Conservation (phyloP, 2,113 vertebrate genomes). For the Sinocyclocheilus grahami region DNA sequence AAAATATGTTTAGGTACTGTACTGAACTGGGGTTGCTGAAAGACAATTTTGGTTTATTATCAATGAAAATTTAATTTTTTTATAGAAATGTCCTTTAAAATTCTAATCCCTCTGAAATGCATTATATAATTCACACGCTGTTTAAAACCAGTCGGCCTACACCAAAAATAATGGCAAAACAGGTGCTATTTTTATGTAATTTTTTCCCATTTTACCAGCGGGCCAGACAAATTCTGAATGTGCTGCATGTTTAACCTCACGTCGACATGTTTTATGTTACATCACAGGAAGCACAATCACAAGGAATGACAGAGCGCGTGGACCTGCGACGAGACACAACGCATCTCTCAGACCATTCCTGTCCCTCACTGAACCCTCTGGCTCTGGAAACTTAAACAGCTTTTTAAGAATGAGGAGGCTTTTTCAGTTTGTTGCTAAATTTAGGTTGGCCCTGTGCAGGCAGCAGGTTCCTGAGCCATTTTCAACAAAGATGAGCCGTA, state of each 20-base stretch:
- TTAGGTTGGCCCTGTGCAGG: slow-evolving; percentile 73
- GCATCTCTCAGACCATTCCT: slow-evolving; percentile 43
- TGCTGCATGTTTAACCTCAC: background rate
- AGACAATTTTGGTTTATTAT: too few species aligned
- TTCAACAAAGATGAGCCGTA: slow-evolving; percentile 82
- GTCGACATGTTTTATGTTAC: slow-evolving; percentile 4
- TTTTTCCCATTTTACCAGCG: background rate
- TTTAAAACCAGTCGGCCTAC: too few species aligned
- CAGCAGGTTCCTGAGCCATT: slow-evolving; percentile 73
- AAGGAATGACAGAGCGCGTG: background rate
- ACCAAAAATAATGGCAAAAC: too few species aligned
- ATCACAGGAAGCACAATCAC: slow-evolving; percentile 8
- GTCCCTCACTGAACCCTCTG: slow-evolving; percentile 67
- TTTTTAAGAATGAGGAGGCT: slow-evolving; percentile 79
- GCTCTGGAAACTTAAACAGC: slow-evolving; percentile 75
- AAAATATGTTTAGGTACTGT: too few species aligned
- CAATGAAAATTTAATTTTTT: too few species aligned
- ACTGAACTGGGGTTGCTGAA: too few species aligned
- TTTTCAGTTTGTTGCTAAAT: slow-evolving; percentile 81
- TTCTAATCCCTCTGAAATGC: too few species aligned
- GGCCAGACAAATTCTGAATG: too few species aligned
- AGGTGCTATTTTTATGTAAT: background rate
- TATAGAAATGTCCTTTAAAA: background rate
- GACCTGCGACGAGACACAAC: background rate
- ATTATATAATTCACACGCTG: too few species aligned